A percentile compares a stretch with the other conserved stretches of the same genome.
These are phyloP conservation scores for Micronisus gabar DNA, from an alignment of 2,113 vertebrate species.

Conservation along the genomic window DNA sequence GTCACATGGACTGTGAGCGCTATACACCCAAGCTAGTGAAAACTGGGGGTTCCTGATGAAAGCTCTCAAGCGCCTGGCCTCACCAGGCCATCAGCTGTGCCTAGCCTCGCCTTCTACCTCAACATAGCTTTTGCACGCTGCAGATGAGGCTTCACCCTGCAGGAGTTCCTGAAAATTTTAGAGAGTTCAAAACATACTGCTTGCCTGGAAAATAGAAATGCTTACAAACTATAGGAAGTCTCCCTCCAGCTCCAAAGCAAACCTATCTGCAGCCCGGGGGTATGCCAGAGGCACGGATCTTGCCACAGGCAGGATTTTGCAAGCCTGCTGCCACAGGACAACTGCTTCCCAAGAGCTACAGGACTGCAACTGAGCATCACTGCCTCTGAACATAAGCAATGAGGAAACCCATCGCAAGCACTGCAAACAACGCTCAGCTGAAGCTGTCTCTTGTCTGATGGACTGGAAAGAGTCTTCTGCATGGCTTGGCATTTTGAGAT, in stretches of 20 bases:
- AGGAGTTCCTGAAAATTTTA: background rate
- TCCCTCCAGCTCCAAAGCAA: background rate
- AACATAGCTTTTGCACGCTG: accelerated
- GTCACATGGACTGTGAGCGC: background rate
- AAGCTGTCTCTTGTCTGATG: background rate
- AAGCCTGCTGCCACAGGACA: background rate
- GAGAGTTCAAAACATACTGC: background rate
- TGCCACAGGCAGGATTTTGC: background rate
- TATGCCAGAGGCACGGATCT: background rate
- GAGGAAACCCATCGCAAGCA: background rate
- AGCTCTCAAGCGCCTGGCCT: background rate
- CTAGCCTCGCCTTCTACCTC: background rate
- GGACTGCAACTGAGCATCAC: background rate
- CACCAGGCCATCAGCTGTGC: background rate
- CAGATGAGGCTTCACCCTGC: background rate
- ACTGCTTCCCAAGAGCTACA: background rate
- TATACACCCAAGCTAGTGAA: accelerated
- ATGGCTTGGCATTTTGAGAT: background rate
- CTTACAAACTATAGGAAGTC: background rate
- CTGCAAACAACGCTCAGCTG: accelerated
- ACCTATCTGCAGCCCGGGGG: background rate
- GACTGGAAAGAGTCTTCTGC: background rate
- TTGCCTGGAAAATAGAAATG: background rate
- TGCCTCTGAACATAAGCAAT: background rate
- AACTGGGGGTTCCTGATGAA: accelerated